Percentiles rank a stretch among this genome's conserved stretches.
phyloP scores from a whole-genome alignment of 2,888 invertebrate genomes.

The Harmothoe impar region DNA sequence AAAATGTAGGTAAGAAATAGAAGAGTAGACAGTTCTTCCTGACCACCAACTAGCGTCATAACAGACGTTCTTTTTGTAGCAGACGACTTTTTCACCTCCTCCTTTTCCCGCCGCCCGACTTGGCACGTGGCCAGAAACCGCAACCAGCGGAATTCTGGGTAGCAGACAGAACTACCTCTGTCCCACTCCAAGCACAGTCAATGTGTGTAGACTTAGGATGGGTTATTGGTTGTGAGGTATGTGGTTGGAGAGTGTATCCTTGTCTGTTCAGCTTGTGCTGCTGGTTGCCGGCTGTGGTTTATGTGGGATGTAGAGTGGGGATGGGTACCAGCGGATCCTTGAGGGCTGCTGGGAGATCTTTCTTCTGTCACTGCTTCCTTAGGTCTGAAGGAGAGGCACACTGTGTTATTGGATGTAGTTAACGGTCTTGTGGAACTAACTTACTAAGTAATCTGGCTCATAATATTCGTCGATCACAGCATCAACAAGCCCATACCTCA shows the following conservation, averaged over 20 bases:
- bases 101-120: conserved; percentile 19
- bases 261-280: background rate
- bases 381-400: too few relatives aligned
- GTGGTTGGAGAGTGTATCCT: background rate
- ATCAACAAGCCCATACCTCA: too few relatives aligned
- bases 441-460: too few relatives aligned
- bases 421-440: too few relatives aligned
- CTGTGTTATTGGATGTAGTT: too few relatives aligned
- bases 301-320: background rate
- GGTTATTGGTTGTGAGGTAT: background rate
- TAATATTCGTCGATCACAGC: too few relatives aligned
- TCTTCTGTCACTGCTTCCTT: too few relatives aligned
- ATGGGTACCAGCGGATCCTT: conserved; percentile 5
- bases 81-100: background rate
- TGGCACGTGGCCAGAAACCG: conserved; percentile 31
- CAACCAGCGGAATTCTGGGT: conserved; percentile 21
- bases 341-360: background rate
- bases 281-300: conserved; percentile 17
- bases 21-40: background rate
- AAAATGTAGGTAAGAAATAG: too few relatives aligned
- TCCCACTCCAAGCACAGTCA: background rate
- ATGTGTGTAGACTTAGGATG: background rate
- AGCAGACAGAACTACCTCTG: background rate
- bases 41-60: conserved; percentile 37
- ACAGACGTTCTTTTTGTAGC: background rate